phyloP scores from a whole-genome alignment of 2,888 invertebrate species.

The Orthosia gothica region DNA sequence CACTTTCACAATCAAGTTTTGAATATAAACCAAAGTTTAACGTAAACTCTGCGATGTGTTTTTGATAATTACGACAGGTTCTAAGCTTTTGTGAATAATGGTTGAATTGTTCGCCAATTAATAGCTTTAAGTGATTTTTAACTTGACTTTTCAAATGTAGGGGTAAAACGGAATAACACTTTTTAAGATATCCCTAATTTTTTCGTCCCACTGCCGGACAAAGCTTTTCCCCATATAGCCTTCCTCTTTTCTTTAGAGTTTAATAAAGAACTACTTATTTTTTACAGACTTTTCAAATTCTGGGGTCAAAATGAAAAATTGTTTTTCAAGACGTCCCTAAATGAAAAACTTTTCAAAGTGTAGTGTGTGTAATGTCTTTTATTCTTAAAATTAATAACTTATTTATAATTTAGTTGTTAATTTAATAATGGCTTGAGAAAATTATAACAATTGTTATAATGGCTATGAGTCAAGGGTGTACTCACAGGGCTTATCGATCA shows the following conservation, averaged over 20 bases:
- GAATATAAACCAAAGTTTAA: slow-evolving; percentile 43
- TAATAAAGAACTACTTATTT: background rate
- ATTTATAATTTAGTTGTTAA: slow-evolving; percentile 5
- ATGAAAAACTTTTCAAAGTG: background rate
- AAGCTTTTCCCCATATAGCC: too few relatives aligned
- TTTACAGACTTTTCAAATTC: background rate
- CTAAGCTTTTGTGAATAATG: slow-evolving; percentile 26
- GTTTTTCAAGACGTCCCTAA: background rate
- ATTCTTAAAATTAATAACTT: background rate
- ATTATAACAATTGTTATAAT: slow-evolving; percentile 20
- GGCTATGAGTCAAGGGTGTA: background rate
- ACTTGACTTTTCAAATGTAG: background rate
- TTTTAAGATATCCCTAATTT: too few relatives aligned
- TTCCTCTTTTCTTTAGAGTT: too few relatives aligned
- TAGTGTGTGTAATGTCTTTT: too few relatives aligned
- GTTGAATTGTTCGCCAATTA: slow-evolving; percentile 3
- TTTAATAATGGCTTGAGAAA: slow-evolving; percentile 26
- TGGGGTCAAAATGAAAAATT: background rate
- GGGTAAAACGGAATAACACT: background rate
- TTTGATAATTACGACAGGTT: slow-evolving; percentile 48
- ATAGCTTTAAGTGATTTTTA: background rate
- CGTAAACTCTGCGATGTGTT: slow-evolving; percentile 47
- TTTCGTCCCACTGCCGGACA: too few relatives aligned
- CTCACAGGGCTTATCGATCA: slow-evolving; percentile 15
- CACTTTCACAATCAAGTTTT: slow-evolving; percentile 60